Evolutionary conservation across 2,797 vertebrate species (phyloP).

Genomic region (Poeciliopsis presidionis): DNA sequence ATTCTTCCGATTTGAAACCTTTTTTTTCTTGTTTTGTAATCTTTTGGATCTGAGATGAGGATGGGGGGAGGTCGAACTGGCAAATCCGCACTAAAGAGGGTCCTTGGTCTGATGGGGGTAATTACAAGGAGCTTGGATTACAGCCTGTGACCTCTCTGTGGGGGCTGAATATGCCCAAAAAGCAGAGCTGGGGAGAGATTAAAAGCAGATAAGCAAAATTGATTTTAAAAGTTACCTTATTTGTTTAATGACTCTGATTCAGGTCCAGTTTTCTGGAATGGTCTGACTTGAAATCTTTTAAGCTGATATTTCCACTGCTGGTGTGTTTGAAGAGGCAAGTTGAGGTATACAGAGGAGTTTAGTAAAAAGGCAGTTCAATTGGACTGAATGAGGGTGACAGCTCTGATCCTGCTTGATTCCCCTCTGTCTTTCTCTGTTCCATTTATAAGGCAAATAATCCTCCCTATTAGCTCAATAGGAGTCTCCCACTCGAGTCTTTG

Average conservation of each 20-base stretch:
- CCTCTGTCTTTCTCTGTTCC: constrained; percentile 13
- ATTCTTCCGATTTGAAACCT: constrained; percentile 48
- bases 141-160: constrained; percentile 33
- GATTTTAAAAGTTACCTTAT: neutral
- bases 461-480: constrained; percentile 58
- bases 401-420: constrained; percentile 49
- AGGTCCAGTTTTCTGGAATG: neutral
- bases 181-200: constrained; percentile 4
- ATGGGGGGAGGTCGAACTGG: constrained; percentile 46
- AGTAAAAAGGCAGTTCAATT: constrained; percentile 56
- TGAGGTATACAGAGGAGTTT: constrained; percentile 41
- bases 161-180: constrained; percentile 42
- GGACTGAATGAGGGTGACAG: constrained; percentile 58
- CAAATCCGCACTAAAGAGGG: constrained; percentile 64
- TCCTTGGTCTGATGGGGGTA: constrained; percentile 61
- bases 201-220: constrained; percentile 1
- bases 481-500: neutral
- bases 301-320: neutral
- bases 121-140: constrained; percentile 69
- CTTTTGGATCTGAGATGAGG: constrained; percentile 48
- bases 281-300: neutral
- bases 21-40: constrained; percentile 60
- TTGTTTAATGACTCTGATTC: neutral
- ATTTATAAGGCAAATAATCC: constrained; percentile 47
- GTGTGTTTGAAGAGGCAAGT: constrained; percentile 52